Evolutionary conservation across 2,888 invertebrate genomes (phyloP).

Genomic region (Apamea monoglypha): DNA sequence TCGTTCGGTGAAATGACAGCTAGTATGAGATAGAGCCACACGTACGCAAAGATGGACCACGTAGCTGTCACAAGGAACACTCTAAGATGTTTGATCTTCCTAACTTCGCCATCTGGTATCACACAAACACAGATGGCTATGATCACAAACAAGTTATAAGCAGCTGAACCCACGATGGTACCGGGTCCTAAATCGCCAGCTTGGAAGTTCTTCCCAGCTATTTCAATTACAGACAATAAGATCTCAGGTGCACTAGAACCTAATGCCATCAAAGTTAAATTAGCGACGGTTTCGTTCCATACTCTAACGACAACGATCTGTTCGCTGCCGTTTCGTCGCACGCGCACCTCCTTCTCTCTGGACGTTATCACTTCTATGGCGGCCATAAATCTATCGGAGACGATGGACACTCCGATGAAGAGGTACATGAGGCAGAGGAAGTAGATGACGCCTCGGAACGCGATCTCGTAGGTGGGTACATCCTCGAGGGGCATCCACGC

Average conservation of each 20-base stretch:
- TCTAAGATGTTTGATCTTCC: conserved; percentile 98
- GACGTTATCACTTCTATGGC: conserved; percentile 99
- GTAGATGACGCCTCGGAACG: conserved; percentile 97
- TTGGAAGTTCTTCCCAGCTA: conserved; percentile 98
- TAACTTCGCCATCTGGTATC: conserved; percentile 96
- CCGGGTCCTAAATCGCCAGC: conserved; percentile 99
- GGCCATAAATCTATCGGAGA: conserved; percentile 99
- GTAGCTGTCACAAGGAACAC: conserved; percentile 99
- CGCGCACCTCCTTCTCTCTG: conserved; percentile 98
- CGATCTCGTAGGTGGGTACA: conserved; percentile 93
- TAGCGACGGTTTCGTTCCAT: conserved; percentile 99
- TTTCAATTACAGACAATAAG: conserved; percentile 98
- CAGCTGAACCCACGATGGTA: conserved; percentile 99
- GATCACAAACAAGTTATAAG: conserved; percentile 99
- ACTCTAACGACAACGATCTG: conserved; percentile 98
- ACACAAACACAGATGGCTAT: conserved; percentile 98
- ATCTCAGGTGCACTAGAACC: conserved; percentile 99
- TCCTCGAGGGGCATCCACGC: conserved; percentile 96
- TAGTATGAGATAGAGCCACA: conserved; percentile 99
- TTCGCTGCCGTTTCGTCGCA: conserved; percentile 96
- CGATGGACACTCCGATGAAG: conserved; percentile 99
- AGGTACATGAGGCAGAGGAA: conserved; percentile 97
- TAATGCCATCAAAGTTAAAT: conserved; percentile 99
- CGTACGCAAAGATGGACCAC: conserved; percentile 99
- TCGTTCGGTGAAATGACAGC: conserved; percentile 96